Evolutionary conservation across 2,888 invertebrate species (phyloP).

Genomic region (Coremacera marginata): DNA sequence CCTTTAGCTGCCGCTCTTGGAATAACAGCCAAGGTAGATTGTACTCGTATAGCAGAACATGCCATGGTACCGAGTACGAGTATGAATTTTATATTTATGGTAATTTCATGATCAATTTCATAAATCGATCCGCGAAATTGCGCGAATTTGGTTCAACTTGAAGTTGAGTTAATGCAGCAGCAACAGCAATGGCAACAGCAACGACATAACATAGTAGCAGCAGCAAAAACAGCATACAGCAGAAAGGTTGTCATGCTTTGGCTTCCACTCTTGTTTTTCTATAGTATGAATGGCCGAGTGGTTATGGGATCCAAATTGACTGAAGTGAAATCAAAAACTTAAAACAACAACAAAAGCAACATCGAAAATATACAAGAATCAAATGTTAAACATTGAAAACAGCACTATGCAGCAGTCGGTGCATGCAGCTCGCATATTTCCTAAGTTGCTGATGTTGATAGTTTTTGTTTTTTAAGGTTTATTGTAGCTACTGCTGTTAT

Average conservation of each 20-base stretch:
- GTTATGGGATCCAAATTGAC: background rate
- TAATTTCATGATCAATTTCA: constrained; percentile 59
- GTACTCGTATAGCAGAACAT: background rate
- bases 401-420: background rate
- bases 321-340: background rate
- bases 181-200: background rate
- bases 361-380: background rate
- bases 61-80: background rate
- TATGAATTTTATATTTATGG: constrained; percentile 53
- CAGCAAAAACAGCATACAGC: background rate
- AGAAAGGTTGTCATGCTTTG: background rate
- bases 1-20: background rate
- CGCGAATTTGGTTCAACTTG: constrained; percentile 32
- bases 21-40: background rate
- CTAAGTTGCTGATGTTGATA: background rate
- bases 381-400: background rate
- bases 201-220: background rate
- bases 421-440: background rate
- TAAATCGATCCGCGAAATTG: constrained; percentile 52
- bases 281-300: too few species aligned
- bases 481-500: constrained; percentile 1
- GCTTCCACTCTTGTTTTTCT: background rate
- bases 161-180: background rate
- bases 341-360: background rate
- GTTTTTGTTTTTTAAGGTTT: background rate